phyloP scores from a whole-genome alignment of 2,797 vertebrate genomes.

The Pristis pectinata region DNA sequence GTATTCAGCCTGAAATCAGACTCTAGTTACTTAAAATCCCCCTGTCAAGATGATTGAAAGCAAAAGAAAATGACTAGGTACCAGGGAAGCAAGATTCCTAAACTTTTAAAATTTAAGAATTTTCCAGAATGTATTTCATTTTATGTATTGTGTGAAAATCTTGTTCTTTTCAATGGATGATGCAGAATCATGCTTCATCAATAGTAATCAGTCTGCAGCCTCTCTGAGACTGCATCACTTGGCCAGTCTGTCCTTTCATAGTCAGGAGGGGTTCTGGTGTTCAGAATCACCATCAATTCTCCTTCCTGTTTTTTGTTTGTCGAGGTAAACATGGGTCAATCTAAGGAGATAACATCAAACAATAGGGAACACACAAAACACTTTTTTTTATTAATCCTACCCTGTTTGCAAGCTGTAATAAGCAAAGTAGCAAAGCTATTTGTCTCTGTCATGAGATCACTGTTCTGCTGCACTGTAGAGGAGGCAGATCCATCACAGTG shows the following conservation, averaged over 20 bases:
- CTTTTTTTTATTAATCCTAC: constrained; percentile 1
- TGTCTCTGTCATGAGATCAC: background rate
- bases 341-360: background rate
- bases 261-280: background rate
- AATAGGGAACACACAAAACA: background rate
- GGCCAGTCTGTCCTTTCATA: background rate
- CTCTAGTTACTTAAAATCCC: background rate
- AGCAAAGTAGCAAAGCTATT: constrained; percentile 23
- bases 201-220: background rate
- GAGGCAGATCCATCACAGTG: background rate
- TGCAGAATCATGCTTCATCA: background rate
- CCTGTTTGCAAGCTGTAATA: background rate
- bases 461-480: background rate
- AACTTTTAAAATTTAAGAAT: background rate
- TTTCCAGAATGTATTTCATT: background rate
- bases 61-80: background rate
- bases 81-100: background rate
- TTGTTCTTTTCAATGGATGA: background rate
- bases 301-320: background rate
- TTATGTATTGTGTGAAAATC: background rate
- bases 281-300: background rate
- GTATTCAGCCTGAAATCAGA: background rate
- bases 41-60: background rate
- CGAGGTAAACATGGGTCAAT: background rate
- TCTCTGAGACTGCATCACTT: background rate